Evolutionary conservation across 1,140 invertebrate genomes (phyloP).

Genomic region (Pararge aegeria): DNA sequence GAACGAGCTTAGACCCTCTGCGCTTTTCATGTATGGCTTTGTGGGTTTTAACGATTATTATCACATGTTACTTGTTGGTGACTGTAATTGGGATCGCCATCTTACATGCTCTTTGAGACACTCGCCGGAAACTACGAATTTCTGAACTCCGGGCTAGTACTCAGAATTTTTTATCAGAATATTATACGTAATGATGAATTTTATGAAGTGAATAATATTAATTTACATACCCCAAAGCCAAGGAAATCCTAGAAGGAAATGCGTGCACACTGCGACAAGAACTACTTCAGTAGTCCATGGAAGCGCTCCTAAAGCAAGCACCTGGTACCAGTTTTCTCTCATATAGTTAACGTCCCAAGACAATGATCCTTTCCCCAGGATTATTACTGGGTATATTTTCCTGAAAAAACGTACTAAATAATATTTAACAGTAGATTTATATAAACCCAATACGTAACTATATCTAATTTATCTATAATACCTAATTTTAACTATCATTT

Average conservation of each 20-base stretch:
- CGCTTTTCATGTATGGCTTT: too few relatives aligned
- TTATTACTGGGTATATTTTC: slow-evolving; percentile 68
- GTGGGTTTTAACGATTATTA: too few relatives aligned
- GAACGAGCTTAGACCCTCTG: too few relatives aligned
- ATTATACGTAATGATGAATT: too few relatives aligned
- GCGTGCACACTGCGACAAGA: slow-evolving; percentile 44
- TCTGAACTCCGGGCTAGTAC: too few relatives aligned
- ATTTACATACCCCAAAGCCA: slow-evolving; percentile 64
- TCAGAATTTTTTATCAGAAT: too few relatives aligned
- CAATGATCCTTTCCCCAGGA: slow-evolving; percentile 65
- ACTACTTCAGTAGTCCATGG: slow-evolving; percentile 61
- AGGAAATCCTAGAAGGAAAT: slow-evolving; percentile 56
- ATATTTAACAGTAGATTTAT: slow-evolving; percentile 13
- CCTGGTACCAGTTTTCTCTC: slow-evolving; percentile 50
- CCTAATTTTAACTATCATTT: too few relatives aligned
- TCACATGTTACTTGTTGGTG: too few relatives aligned
- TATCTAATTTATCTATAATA: background rate
- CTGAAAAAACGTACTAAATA: slow-evolving; percentile 27
- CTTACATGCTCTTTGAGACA: too few relatives aligned
- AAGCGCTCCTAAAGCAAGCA: slow-evolving; percentile 46
- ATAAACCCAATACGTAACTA: slow-evolving; percentile 9
- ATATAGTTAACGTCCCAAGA: slow-evolving; percentile 61
- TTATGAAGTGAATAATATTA: too few relatives aligned
- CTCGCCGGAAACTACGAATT: too few relatives aligned
- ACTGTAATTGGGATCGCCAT: too few relatives aligned